These are phyloP conservation scores for Petrocephalus schoutedeni DNA, from an alignment of 2,797 vertebrate genomes.

Conservation along the genomic window DNA sequence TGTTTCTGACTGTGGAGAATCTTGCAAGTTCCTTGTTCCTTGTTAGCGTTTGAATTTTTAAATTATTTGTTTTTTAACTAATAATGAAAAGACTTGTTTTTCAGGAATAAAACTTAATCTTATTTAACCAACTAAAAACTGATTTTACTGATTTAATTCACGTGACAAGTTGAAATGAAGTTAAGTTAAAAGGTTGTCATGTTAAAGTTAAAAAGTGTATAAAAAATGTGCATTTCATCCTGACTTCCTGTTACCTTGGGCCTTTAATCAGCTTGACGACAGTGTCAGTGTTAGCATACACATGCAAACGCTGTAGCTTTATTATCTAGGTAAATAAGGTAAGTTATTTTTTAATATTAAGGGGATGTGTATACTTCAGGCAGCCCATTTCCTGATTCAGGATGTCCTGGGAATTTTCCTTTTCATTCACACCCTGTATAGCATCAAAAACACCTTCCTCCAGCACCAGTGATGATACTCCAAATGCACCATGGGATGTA, in stretches of 20 bases:
- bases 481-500: not conserved
- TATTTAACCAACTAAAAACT: not conserved
- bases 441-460: not conserved
- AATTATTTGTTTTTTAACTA: not conserved
- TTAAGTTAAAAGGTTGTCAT: not conserved
- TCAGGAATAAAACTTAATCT: not conserved
- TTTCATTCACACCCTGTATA: constrained; percentile 19
- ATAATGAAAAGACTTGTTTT: not conserved
- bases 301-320: not conserved
- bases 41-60: not conserved
- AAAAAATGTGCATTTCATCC: not conserved
- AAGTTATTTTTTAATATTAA: constrained; percentile 4
- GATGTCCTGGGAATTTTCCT: constrained; percentile 41
- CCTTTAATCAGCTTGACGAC: not conserved
- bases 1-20: not conserved
- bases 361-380: constrained; percentile 34
- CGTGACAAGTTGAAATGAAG: not conserved
- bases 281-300: not conserved
- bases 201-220: not conserved
- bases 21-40: not conserved
- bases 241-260: not conserved
- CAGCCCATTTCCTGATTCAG: constrained; percentile 50
- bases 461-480: not conserved
- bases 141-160: not conserved
- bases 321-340: not conserved